These are phyloP conservation scores for Amphipyra berbera DNA, from an alignment of 2,888 invertebrate genomes.

Conservation along the genomic window DNA sequence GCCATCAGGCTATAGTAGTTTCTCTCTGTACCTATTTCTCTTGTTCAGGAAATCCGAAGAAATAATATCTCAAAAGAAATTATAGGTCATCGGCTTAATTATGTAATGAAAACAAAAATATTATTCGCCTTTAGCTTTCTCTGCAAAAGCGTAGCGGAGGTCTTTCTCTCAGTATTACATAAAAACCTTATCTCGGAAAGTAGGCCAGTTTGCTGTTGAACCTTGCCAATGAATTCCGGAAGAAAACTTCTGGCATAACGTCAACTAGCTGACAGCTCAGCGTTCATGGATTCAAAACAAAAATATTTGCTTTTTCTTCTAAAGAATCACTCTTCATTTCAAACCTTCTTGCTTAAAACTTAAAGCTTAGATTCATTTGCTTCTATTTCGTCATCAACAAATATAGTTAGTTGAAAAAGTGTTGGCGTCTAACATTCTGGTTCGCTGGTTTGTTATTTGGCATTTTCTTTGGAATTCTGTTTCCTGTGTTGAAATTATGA, in stretches of 20 bases:
- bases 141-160: too few species aligned
- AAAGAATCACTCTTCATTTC: conserved; percentile 24
- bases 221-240: conserved; percentile 70
- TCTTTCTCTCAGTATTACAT: conserved; percentile 36
- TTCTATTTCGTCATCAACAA: conserved; percentile 47
- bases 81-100: too few species aligned
- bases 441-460: conserved; percentile 45
- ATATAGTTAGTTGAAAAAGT: conserved; percentile 45
- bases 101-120: too few species aligned
- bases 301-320: conserved; percentile 43
- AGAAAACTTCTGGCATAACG: conserved; percentile 68
- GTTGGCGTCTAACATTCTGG: conserved; percentile 59
- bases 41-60: too few species aligned
- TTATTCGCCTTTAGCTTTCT: too few species aligned
- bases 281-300: conserved; percentile 54
- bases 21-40: too few species aligned
- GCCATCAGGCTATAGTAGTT: too few species aligned
- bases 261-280: conserved; percentile 70
- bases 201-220: conserved; percentile 51
- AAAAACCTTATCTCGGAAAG: conserved; percentile 46
- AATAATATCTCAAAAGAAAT: too few species aligned
- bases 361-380: conserved; percentile 46
- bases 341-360: conserved; percentile 23
- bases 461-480: conserved; percentile 35
- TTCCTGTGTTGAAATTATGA: conserved; percentile 54